These are phyloP conservation scores for Geococcyx californianus DNA, from an alignment of 2,113 vertebrate genomes.

Conservation along the genomic window DNA sequence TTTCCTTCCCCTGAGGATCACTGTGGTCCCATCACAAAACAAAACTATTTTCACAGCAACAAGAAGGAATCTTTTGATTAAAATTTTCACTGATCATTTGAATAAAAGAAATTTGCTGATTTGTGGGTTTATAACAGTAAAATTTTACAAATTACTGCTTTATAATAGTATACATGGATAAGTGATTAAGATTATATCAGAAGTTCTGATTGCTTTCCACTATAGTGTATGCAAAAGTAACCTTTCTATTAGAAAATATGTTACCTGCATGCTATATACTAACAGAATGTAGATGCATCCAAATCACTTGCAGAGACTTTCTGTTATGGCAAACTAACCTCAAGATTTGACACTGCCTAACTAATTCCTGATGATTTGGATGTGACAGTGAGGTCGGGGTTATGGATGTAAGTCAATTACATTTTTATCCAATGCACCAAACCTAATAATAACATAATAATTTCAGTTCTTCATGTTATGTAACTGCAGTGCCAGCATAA, in stretches of 20 bases:
- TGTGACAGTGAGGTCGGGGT: not conserved
- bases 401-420: not conserved
- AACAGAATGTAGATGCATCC: not conserved
- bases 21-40: not conserved
- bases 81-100: not conserved
- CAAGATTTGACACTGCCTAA: not conserved
- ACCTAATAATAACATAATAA: not conserved
- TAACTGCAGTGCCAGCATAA: not conserved
- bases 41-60: not conserved
- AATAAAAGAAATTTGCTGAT: not conserved
- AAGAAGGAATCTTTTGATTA: not conserved
- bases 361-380: not conserved
- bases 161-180: not conserved
- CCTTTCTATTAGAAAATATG: not conserved
- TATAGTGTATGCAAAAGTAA: not conserved
- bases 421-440: not conserved
- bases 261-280: not conserved
- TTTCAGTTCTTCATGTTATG: not conserved
- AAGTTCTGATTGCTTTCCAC: constrained; percentile 34
- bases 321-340: not conserved
- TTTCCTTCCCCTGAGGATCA: not conserved
- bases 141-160: not conserved
- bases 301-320: not conserved
- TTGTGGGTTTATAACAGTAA: not conserved
- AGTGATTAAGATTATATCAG: not conserved